Conservation (phyloP, 1,140 invertebrate genomes). For the Listronotus oregonensis region DNA sequence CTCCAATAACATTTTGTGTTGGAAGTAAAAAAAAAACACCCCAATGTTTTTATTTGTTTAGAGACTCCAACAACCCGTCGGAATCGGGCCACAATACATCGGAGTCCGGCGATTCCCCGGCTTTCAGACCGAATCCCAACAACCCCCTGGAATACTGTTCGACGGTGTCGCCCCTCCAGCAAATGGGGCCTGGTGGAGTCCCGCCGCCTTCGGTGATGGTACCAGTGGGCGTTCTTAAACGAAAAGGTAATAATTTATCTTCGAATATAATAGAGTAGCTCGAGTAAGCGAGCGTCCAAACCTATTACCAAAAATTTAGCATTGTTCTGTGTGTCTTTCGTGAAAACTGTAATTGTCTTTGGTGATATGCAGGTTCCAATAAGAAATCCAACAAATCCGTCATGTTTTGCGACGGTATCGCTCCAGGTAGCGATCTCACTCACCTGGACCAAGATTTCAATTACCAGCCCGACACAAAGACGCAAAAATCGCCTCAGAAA, state of each 20-base stretch:
- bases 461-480: conserved; percentile 38
- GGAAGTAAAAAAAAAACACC: too few species aligned
- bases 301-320: too few species aligned
- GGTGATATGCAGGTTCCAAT: conserved; percentile 58
- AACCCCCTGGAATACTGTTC: conserved; percentile 92
- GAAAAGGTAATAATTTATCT: conserved; percentile 61
- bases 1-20: too few species aligned
- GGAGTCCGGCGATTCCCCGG: conserved; percentile 36
- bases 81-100: conserved; percentile 40
- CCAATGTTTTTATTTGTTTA: conserved; percentile 1
- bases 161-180: conserved; percentile 80
- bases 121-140: conserved; percentile 75
- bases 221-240: conserved; percentile 82
- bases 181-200: conserved; percentile 59
- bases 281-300: too few species aligned
- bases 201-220: conserved; percentile 80
- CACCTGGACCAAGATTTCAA: conserved; percentile 66
- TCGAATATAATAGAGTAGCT: background rate
- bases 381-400: conserved; percentile 73
- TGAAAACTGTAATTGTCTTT: too few species aligned
- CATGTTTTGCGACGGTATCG: conserved; percentile 91
- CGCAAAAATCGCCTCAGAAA: conserved; percentile 26
- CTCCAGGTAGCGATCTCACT: conserved; percentile 86
- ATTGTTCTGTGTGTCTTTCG: too few species aligned
- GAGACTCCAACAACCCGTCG: conserved; percentile 35